Evolutionary conservation across 2,888 invertebrate species (phyloP).

Genomic region (Parascotia fuliginaria): DNA sequence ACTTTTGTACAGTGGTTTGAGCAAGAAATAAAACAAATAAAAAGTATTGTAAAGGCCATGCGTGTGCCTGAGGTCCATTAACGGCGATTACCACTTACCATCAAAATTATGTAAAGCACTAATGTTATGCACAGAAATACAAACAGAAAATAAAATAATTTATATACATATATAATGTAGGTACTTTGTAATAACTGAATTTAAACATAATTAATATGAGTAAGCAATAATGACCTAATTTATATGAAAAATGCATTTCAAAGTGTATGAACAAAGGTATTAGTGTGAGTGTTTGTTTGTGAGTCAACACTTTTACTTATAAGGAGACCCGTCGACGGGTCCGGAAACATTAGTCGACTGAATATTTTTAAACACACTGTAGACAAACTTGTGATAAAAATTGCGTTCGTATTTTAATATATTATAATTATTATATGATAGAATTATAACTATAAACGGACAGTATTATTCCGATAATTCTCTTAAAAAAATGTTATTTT

Average conservation of each 20-base stretch:
- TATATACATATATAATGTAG: background rate
- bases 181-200: background rate
- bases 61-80: too few relatives aligned
- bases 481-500: conserved; percentile 15
- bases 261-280: conserved; percentile 46
- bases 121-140: too few relatives aligned
- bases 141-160: background rate
- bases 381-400: conserved; percentile 30
- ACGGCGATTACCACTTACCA: too few relatives aligned
- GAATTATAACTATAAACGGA: background rate
- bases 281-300: conserved; percentile 51
- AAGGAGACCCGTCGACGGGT: conserved; percentile 44
- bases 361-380: conserved; percentile 54
- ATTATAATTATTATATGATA: background rate
- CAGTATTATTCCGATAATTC: background rate
- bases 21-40: too few relatives aligned
- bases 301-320: conserved; percentile 71
- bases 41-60: too few relatives aligned
- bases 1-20: too few relatives aligned
- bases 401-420: conserved; percentile 5
- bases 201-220: conserved; percentile 35
- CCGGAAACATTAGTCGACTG: conserved; percentile 27
- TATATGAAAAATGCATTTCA: conserved; percentile 33
- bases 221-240: conserved; percentile 59
- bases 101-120: too few relatives aligned